phyloP scores from a whole-genome alignment of 2,888 invertebrate genomes.

The Dysmachus trigonus region DNA sequence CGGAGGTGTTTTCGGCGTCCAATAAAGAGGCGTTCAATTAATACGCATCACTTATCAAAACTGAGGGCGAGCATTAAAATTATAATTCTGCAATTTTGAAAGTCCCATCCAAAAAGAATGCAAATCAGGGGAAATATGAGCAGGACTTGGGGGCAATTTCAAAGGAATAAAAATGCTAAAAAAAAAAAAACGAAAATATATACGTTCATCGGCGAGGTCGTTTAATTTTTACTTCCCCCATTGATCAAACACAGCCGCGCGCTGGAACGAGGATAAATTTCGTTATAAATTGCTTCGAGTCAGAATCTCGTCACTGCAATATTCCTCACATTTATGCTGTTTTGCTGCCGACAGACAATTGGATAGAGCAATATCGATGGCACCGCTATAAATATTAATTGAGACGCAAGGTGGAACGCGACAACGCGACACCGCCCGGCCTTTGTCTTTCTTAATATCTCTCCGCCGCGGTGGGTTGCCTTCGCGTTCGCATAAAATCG shows the following conservation, averaged over 20 bases:
- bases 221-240: slow-evolving; percentile 33
- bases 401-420: slow-evolving; percentile 6
- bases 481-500: background rate
- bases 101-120: slow-evolving; percentile 18
- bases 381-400: slow-evolving; percentile 37
- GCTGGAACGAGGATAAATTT: slow-evolving; percentile 13
- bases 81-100: slow-evolving; percentile 35
- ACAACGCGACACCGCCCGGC: background rate
- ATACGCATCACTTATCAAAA: slow-evolving; percentile 41
- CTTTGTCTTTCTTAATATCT: background rate
- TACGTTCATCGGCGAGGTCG: slow-evolving; percentile 12
- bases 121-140: slow-evolving; percentile 25
- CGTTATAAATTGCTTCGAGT: slow-evolving; percentile 43
- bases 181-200: background rate
- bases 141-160: slow-evolving; percentile 1
- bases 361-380: slow-evolving; percentile 42
- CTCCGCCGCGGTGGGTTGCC: background rate
- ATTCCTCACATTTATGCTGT: slow-evolving; percentile 18
- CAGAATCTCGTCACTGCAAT: slow-evolving; percentile 28
- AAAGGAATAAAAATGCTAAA: slow-evolving; percentile 8
- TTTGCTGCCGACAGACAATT: slow-evolving; percentile 21
- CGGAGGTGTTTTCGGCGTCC: background rate
- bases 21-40: slow-evolving; percentile 19
- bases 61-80: slow-evolving; percentile 34
- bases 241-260: background rate